Evolutionary conservation across 2,113 vertebrate species (phyloP), one percentile per base, ranked within the genome.

Genomic region (Dicentrarchus labrax): DNA sequence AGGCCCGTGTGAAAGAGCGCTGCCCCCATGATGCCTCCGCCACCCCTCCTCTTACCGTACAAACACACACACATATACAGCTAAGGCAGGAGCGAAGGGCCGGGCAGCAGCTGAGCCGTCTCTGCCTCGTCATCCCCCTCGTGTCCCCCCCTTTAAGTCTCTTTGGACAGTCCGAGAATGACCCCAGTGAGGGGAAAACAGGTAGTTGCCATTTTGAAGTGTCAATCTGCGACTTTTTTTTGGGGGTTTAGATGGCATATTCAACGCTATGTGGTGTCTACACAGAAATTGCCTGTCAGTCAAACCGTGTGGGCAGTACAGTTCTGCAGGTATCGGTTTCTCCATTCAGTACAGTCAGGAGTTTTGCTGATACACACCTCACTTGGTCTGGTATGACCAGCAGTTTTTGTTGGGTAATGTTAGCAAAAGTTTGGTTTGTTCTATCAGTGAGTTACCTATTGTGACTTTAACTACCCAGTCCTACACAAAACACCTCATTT

Each of bases 1-100:
- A 95, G 95, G 95, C 94, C 94, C 93, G 73, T 87, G 96, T 97
- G 96, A 98, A 97, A 98, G 97, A 95, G 95, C 88, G 93, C 69
- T 85, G 82, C 81, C 85, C 91, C 85, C 76, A 8, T 61, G 84
- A 87, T 85, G 86, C 85, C 81, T 85, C 83, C 64, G 0, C 59
- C 78, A 61, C 81, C 83, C 88, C 83, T 64, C 79, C 80, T 83
- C 53, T 66, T 16, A 45, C 41, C 24, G 10, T 8, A 30, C 30
- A 30, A 30, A 30, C 30, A 30, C 30, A 45, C 56, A 53, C 45
- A 41, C 66, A 65, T 41, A 50, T 17, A 59, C 22, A 36, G 80
- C 66, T 5, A 39, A 75, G 68, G 76, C 61, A 75, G 82, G 75
- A 13, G 30, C 24, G 30, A 19, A 69, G 70, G 64, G 85, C 61